Evolutionary conservation across 2,797 vertebrate species (phyloP).

Genomic region (Mormyrus proboscirostris): DNA sequence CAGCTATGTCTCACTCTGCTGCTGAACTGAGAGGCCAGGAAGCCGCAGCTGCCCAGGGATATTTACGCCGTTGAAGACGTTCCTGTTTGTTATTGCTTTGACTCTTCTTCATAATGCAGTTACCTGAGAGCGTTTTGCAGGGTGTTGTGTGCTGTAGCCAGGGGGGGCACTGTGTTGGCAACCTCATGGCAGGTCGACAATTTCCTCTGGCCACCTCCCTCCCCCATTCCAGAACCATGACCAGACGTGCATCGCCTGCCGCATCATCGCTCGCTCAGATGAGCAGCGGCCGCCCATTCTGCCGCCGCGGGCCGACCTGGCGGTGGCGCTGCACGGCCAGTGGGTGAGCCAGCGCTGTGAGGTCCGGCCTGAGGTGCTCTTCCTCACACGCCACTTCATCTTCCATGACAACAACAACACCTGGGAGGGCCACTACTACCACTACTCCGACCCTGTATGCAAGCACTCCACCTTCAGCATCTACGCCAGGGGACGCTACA

Average conservation of each 20-base stretch:
- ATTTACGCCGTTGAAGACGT: background rate
- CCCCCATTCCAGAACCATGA: constrained; percentile 72
- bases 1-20: background rate
- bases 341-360: constrained; percentile 97
- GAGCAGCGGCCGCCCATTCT: constrained; percentile 84
- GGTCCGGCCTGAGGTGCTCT: constrained; percentile 90
- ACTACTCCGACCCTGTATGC: constrained; percentile 92
- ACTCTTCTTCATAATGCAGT: background rate
- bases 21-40: background rate
- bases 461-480: constrained; percentile 93
- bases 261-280: constrained; percentile 81
- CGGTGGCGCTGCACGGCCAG: constrained; percentile 80
- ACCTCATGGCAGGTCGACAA: background rate
- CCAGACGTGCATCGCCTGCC: constrained; percentile 73
- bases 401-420: constrained; percentile 94
- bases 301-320: constrained; percentile 75
- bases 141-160: background rate
- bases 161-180: background rate
- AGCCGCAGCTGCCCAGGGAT: background rate
- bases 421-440: constrained; percentile 96
- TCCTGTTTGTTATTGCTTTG: background rate
- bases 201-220: background rate
- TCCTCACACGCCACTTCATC: constrained; percentile 92
- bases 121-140: background rate
- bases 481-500: constrained; percentile 88